phyloP scores from a whole-genome alignment of 2,113 vertebrate genomes.

The Erythrocebus patas region DNA sequence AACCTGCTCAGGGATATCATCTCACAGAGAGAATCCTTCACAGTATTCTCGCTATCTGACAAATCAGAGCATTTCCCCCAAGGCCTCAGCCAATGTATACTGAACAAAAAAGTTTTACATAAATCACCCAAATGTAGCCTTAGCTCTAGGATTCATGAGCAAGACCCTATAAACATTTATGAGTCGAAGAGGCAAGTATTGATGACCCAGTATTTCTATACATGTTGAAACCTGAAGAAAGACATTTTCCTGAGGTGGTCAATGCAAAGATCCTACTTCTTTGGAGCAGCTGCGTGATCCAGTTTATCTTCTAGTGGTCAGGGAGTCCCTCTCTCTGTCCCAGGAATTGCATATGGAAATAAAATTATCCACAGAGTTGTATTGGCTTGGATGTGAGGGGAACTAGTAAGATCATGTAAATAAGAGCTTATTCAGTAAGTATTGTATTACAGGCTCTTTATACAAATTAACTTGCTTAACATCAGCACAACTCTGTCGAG shows the following conservation, averaged over 20 bases:
- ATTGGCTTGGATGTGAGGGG: neutral
- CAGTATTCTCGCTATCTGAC: neutral
- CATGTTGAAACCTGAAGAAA: neutral
- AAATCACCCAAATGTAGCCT: neutral
- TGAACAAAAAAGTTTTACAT: neutral
- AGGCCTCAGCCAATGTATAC: neutral
- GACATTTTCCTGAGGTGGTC: neutral
- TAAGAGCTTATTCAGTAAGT: neutral
- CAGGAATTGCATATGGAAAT: neutral
- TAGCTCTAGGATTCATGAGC: neutral
- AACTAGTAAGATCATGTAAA: neutral
- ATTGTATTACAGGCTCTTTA: neutral
- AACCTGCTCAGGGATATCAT: neutral
- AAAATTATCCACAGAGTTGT: neutral
- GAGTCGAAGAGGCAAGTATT: neutral
- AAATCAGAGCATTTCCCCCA: conserved; percentile 20
- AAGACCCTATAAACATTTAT: neutral
- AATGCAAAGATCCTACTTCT: neutral
- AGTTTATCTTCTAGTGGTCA: neutral
- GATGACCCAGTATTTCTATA: neutral
- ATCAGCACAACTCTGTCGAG: neutral
- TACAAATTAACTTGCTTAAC: conserved; percentile 9
- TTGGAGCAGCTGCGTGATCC: neutral
- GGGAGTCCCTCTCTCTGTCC: neutral
- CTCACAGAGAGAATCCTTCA: conserved; percentile 9